phyloP scores from a whole-genome alignment of 2,113 vertebrate genomes.

The Solea senegalensis region DNA sequence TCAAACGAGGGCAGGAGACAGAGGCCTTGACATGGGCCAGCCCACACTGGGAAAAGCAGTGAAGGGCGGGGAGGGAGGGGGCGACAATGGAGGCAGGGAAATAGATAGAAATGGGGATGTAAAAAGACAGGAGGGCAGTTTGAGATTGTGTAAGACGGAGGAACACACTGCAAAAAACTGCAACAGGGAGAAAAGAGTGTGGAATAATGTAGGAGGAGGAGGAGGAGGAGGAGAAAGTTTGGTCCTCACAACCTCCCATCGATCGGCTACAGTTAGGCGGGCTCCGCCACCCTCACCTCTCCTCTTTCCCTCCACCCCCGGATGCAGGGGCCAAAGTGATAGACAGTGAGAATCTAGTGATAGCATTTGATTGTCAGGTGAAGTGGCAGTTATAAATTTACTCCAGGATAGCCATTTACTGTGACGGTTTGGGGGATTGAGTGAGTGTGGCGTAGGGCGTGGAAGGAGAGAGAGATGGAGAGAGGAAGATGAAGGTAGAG shows the following conservation, averaged over 20 bases:
- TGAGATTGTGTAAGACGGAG: constrained; percentile 17
- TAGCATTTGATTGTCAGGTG: constrained; percentile 82
- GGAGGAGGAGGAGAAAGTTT: constrained; percentile 19
- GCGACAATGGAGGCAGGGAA: constrained; percentile 5
- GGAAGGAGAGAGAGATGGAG: constrained; percentile 35
- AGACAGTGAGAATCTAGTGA: constrained; percentile 80
- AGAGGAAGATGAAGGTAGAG: constrained; percentile 50
- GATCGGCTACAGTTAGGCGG: constrained; percentile 68
- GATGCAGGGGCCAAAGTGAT: constrained; percentile 73
- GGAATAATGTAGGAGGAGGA: constrained; percentile 42
- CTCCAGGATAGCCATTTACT: constrained; percentile 79
- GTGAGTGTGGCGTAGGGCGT: constrained; percentile 41
- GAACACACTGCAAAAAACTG: constrained; percentile 18
- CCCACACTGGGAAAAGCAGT: constrained; percentile 66
- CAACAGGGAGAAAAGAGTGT: not conserved
- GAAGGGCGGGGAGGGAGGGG: not conserved
- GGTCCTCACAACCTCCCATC: constrained; percentile 73
- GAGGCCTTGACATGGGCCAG: constrained; percentile 79
- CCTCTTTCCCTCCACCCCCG: constrained; percentile 31
- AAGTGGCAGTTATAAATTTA: constrained; percentile 86
- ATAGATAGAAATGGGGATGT: constrained; percentile 23
- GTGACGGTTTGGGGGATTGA: constrained; percentile 63
- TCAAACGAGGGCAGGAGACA: constrained; percentile 82
- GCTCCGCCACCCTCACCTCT: constrained; percentile 25
- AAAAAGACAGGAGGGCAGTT: constrained; percentile 3